phyloP scores from a whole-genome alignment of 2,113 vertebrate species.

The Cygnus buccinator region DNA sequence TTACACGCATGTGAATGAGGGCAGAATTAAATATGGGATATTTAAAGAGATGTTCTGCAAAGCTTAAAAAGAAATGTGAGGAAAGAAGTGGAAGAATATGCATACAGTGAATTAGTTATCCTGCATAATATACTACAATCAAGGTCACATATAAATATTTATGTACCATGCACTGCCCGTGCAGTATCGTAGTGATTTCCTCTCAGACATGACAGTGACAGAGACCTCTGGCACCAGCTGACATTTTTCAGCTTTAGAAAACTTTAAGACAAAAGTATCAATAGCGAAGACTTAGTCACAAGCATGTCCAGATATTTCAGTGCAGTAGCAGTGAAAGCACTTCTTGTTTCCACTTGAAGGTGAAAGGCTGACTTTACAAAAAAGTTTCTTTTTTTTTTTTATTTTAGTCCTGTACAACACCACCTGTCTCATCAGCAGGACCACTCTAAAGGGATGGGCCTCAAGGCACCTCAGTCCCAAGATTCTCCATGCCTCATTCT shows the following conservation, averaged over 20 bases:
- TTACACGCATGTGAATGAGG: neutral
- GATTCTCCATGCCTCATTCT: constrained; percentile 98
- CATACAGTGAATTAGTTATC: neutral
- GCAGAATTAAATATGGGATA: constrained; percentile 1
- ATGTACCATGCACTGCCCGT: neutral
- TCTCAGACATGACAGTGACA: neutral
- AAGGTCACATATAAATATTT: constrained; percentile 21
- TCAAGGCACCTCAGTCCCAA: constrained; percentile 89
- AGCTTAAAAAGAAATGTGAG: neutral
- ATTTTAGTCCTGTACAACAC: constrained; percentile 64
- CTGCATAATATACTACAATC: neutral
- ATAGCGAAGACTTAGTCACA: neutral
- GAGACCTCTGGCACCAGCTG: neutral
- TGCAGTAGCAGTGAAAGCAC: neutral
- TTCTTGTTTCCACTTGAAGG: constrained; percentile 46
- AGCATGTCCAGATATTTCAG: neutral
- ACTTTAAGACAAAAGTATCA: neutral
- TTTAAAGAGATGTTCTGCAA: neutral
- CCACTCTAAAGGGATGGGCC: constrained; percentile 89
- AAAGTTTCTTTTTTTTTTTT: constrained; percentile 58
- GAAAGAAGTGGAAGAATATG: neutral
- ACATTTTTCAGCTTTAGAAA: constrained; percentile 46
- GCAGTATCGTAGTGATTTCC: neutral
- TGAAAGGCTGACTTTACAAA: constrained; percentile 78
- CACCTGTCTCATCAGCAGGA: constrained; percentile 87